Base-by-base conservation (phyloP, 2,797 vertebrate species). In the Xyrichtys novacula region DNA sequence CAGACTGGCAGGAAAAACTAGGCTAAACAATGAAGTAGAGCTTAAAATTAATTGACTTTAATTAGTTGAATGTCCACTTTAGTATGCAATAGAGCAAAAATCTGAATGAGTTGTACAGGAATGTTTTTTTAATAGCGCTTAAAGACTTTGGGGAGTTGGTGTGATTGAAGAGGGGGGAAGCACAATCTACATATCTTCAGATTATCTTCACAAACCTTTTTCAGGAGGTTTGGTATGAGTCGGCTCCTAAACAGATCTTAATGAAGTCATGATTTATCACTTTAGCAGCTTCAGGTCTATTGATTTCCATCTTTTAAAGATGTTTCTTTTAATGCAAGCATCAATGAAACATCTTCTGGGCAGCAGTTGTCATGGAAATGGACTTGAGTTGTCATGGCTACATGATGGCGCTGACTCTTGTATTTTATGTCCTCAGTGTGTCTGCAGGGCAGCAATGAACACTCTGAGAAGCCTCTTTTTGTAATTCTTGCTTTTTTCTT, bases 371-470 rank as follows among this genome's bases (percentile, higher is more conserved):
- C 82, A 84, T 87, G 84, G 84, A 87, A 71, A 88, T 86, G 67
- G 80, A 60, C 75, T 71, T 71, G 61, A 60, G 61, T 87, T 85
- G 81, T 81, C 72, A 85, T 91, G 78, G 82, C 71, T 84, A 86
- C 85, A 36, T 40, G 5, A n/a, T 62, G 56, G 71, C 1, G 11
- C 80, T 85, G 82, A 91, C 76, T 89, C 59, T 47, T 90, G 49
- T 84, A 50, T 89, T 86, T 81, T 80, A 84, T 89, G 82, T 91
- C 83, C 80, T 90, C 84, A 81, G 86, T 84, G 66, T 84, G 62
- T 88, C 57, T 50, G 26, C 55, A 55, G 53, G 76, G 50, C 79
- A 83, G 57, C 74, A 69, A 65, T 79, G 69, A 88, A 44, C 29
- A 6, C 59, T 81, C 59, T 78, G 20, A 70, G 69, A 86, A 72